Conservation (phyloP, 1,140 invertebrate species). For the Achroia grisella region DNA sequence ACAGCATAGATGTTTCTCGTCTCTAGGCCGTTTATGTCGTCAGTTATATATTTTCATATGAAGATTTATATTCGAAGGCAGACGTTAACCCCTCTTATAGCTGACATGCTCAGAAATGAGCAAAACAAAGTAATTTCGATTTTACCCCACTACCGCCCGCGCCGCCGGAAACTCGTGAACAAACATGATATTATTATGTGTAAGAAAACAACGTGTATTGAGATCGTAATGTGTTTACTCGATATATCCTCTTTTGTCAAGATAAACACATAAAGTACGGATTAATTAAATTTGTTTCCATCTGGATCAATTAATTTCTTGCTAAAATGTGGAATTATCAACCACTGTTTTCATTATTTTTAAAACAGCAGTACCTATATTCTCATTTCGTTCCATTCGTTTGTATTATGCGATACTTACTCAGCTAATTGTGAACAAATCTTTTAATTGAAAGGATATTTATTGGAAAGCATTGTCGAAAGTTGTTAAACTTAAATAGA, state of each 20-base stretch:
- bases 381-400: too few species aligned
- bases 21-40: too few species aligned
- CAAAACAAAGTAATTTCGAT: conserved; percentile 53
- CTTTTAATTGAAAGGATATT: too few species aligned
- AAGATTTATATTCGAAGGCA: not conserved
- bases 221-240: conserved; percentile 35
- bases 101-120: conserved; percentile 4
- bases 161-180: conserved; percentile 24
- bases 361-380: too few species aligned
- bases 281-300: conserved; percentile 7
- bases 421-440: too few species aligned
- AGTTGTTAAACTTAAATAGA: too few species aligned
- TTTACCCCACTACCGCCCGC: conserved; percentile 4
- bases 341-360: too few species aligned
- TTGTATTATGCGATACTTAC: too few species aligned
- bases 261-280: conserved; percentile 13
- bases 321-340: too few species aligned
- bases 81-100: not conserved
- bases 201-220: conserved; percentile 42
- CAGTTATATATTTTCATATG: not conserved
- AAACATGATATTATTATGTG: conserved; percentile 47
- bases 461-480: too few species aligned
- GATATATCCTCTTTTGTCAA: conserved; percentile 14
- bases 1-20: too few species aligned
- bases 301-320: too few species aligned